Base-by-base conservation (phyloP, 2,113 vertebrate genomes). In the Lampris incognitus region DNA sequence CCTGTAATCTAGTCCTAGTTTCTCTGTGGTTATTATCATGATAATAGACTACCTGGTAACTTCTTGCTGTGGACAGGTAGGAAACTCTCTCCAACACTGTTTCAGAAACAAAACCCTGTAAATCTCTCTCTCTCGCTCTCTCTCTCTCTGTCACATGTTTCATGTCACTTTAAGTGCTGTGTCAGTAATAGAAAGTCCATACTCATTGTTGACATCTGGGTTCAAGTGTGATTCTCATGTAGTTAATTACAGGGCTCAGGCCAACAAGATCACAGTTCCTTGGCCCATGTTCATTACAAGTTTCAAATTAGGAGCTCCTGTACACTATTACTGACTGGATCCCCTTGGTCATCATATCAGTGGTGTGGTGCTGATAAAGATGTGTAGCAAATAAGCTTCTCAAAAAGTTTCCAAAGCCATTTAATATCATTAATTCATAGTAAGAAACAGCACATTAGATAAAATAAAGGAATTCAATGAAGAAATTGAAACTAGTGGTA, bases 1-100 rank as follows among this genome's bases (percentile, higher is more conserved):
- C 75, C 64, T 78, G 40, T 81, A 76, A 85, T 88, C 69, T 72
- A 42, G 10, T 76, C 40, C 52, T 8, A 5, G n/a, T 44, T 56
- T 56, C 66, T 41, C 52, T 56, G 41, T 48, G 40, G 41, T 48
- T 55, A 38, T 61, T 66, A 9, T 13, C 13, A 7, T 9, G 58
- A 41, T 82, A 66, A 76, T 6, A 56, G 48, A 61, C 24, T 64
- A 40, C 52, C 59, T 60, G 61, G 63, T 37, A 68, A 72, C 59
- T 76, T 73, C 46, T 65, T 50, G 68, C 41, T 7, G 3, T 62
- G 38, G 44, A 42, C 72, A 74, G 41, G 74, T 69, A 69, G 59
- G 36, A 9, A 13, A 37, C 49, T 46, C 58, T 2, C 3, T 0
- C 50, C 6, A 41, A 37, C 9, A n/a, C 6, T 64, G 42, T 64